Evolutionary conservation across 2,888 invertebrate genomes (phyloP), one percentile per base, ranked within the genome.

Genomic region (Dermolepida albohirtum): DNA sequence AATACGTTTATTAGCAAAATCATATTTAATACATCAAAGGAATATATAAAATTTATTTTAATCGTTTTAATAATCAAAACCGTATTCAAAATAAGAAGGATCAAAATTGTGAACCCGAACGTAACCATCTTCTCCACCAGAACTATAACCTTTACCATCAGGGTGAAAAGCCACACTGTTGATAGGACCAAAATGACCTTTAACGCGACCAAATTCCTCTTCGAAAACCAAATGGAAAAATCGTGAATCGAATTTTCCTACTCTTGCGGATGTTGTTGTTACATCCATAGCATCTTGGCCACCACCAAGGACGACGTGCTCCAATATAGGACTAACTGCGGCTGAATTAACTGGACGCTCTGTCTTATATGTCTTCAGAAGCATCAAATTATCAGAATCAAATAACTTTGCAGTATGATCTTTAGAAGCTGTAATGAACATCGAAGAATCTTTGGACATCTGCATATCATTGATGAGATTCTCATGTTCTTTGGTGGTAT

Each of bases 231-330:
- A 85, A 83, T 98, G 97, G 88, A 93, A 98, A 86, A 98, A 96
- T 50, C 91, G 83, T n/a, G 69, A 72, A 64, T 74, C 72, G 51
- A 74, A 74, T 66, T 98, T 98, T 63, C 98, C 99, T 70, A 95
- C 91, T 75, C 95, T 89, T 0, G 96, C 90, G 0, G 96, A 95
- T 0, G 97, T 98, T 1, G 96, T 97, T 50, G 97, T 97, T 68
- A 98, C 98, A 79, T 97, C 97, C 95, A 98, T 98, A 67, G 99
- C 99, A 83, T 99, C 99, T 86, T 99, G 99, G 77, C 99, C 99
- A 83, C 99, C 99, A 69, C 99, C 99, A 50, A 99, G 86, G 1
- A 97, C 94, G 5, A 98, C 98, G 85, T 99, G 98, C 83, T 98
- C 97, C 66, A 91, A 85, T 73, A 95, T 93, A 0, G 99, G 98